Base-by-base conservation (phyloP, 35 echinoderm and acorn worm genomes). In the Amphiura filiformis region DNA sequence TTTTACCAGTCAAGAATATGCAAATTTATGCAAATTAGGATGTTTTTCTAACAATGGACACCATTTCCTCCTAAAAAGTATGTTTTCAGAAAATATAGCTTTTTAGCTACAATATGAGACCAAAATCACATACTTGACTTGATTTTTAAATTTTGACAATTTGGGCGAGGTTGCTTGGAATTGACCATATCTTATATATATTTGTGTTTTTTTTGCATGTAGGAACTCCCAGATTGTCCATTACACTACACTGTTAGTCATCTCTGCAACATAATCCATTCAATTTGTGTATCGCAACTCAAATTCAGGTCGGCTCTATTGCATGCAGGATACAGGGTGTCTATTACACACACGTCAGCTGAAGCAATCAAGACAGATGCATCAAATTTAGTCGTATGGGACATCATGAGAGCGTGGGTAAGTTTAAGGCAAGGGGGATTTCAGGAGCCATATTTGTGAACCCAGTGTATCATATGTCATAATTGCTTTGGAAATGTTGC, bases 361-460 rank as follows among this genome's bases (percentile, higher is more conserved):
- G 96, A 99, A 81, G 96, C 93, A 18, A 75, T 99, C 37, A 99
- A 99, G 77, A 99, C 96, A 13, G 81, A 99, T 77, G 96, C 96
- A 7, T 93, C 96, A 61, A 80, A 80, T 32, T 82, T 82, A 34
- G 87, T 99, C 7, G 84, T 99, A 20, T 99, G 96, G 96, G 96
- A 99, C 36, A 95, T 99, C 32, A 79, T 99, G 42, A 92, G 93
- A 81, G 93, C 93, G 0, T 94, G 96, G 96, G 96, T 99, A 42
- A 94, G 96, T 4, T 34, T 23, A 78, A 18, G 32, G 36, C 32
- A 37, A 37, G n/a, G n/a, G 77, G 40, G 9, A 34, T 13, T 83
- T 31, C 5, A 56, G 57, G 12, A n/a, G 17, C 0, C 13, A 28
- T 56, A n/a, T 34, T n/a, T 31, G 0, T 12, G 26, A 3, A 3